Evolutionary conservation across 1,140 invertebrate genomes (phyloP).

Genomic region (Pogonomyrmex californicus): DNA sequence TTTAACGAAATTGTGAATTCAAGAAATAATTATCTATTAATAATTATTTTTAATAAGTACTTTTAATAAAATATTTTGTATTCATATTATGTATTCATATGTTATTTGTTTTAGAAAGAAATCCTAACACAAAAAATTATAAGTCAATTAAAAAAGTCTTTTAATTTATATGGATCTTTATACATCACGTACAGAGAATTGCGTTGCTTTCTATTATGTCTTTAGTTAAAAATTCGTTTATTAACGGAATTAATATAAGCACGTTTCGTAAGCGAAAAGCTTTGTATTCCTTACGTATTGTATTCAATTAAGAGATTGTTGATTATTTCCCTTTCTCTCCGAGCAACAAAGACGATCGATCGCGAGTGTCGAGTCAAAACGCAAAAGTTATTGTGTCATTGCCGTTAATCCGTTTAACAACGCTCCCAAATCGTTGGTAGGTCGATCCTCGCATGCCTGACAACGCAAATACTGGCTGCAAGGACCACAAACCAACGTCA

Average conservation of each 20-base stretch:
- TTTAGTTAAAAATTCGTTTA: not conserved
- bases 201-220: not conserved
- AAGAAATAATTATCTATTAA: not conserved
- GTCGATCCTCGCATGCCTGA: constrained; percentile 22
- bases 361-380: constrained; percentile 65
- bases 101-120: not conserved
- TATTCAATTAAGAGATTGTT: not conserved
- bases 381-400: constrained; percentile 51
- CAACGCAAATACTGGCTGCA: constrained; percentile 61
- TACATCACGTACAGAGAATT: not conserved
- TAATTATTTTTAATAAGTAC: not conserved
- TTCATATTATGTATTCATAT: no score
- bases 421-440: constrained; percentile 8
- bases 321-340: not conserved
- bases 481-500: constrained; percentile 59
- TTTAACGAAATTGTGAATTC: not conserved
- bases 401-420: constrained; percentile 70
- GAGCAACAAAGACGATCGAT: constrained; percentile 4
- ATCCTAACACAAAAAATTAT: not conserved
- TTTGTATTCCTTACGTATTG: not conserved
- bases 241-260: not conserved
- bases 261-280: not conserved
- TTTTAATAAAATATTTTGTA: no score
- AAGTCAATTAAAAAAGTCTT: not conserved
- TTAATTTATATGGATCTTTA: not conserved